Evolutionary conservation across 2,797 vertebrate genomes (phyloP).

Genomic region (Scarus forsteni): DNA sequence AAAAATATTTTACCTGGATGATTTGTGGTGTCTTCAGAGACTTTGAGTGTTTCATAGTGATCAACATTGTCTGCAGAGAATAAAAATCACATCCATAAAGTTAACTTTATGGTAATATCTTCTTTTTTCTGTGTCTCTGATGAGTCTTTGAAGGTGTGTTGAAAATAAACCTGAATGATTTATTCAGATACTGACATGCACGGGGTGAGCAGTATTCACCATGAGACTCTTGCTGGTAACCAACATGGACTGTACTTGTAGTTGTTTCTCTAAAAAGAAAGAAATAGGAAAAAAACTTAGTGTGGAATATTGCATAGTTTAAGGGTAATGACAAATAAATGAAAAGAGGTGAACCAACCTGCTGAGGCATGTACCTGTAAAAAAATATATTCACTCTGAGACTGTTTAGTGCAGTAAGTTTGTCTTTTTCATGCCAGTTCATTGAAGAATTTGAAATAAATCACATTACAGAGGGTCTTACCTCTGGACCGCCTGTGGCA

Average conservation of each 20-base stretch:
- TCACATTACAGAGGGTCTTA: constrained; percentile 9
- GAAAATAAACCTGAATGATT: no score
- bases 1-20: not conserved
- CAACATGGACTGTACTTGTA: not conserved
- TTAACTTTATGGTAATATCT: not conserved
- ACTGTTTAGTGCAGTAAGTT: not conserved
- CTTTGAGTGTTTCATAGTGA: not conserved
- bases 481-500: constrained; percentile 3
- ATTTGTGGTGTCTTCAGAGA: accelerated
- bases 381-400: not conserved
- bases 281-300: not conserved
- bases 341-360: constrained; percentile 8
- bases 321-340: not conserved
- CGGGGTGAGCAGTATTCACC: no score
- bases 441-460: not conserved
- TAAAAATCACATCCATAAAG: not conserved
- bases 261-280: not conserved
- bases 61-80: not conserved
- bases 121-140: no score
- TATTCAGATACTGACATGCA: no score
- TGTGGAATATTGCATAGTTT: not conserved
- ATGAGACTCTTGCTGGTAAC: no score
- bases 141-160: no score
- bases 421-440: not conserved
- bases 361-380: not conserved